phyloP scores from a whole-genome alignment of 1,140 invertebrate genomes.

The Ectropis grisescens region DNA sequence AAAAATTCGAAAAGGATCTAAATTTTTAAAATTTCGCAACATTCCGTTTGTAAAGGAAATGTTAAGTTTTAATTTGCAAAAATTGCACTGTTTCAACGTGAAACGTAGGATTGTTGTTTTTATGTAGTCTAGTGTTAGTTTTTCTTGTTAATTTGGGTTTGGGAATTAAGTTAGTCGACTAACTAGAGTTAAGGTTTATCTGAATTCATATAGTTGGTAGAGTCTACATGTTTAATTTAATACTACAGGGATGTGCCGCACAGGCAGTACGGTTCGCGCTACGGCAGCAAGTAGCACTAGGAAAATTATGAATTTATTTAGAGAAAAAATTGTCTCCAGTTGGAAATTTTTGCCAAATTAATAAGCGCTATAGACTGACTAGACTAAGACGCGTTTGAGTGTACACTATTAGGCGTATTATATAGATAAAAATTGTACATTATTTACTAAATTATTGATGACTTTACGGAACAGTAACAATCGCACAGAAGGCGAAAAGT shows the following conservation, averaged over 20 bases:
- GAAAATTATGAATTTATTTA: slow-evolving; percentile 32
- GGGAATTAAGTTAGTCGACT: slow-evolving; percentile 65
- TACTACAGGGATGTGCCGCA: slow-evolving; percentile 66
- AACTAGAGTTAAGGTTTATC: slow-evolving; percentile 60
- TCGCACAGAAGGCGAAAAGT: slow-evolving; percentile 21
- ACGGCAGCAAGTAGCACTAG: slow-evolving; percentile 4
- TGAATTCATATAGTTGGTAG: slow-evolving; percentile 64
- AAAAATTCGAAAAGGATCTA: too few relatives aligned
- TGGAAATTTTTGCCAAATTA: slow-evolving; percentile 55
- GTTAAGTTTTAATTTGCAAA: slow-evolving; percentile 67
- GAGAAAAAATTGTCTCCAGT: slow-evolving; percentile 25
- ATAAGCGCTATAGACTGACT: slow-evolving; percentile 70
- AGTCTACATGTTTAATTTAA: slow-evolving; percentile 60
- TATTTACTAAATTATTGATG: slow-evolving; percentile 54
- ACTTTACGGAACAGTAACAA: slow-evolving; percentile 1
- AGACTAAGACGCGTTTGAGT: slow-evolving; percentile 65
- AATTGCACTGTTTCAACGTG: slow-evolving; percentile 49
- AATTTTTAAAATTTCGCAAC: slow-evolving; percentile 51
- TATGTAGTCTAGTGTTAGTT: slow-evolving; percentile 59
- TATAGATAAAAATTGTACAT: slow-evolving; percentile 66
- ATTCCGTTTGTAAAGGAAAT: slow-evolving; percentile 48
- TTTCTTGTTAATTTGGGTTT: slow-evolving; percentile 67
- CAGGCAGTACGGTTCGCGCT: slow-evolving; percentile 34
- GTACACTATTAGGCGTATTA: slow-evolving; percentile 68
- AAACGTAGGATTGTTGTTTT: slow-evolving; percentile 62